These are phyloP conservation scores for Acanthosepion lycidas DNA, from an alignment of 2,888 invertebrate genomes.

Conservation along the genomic window DNA sequence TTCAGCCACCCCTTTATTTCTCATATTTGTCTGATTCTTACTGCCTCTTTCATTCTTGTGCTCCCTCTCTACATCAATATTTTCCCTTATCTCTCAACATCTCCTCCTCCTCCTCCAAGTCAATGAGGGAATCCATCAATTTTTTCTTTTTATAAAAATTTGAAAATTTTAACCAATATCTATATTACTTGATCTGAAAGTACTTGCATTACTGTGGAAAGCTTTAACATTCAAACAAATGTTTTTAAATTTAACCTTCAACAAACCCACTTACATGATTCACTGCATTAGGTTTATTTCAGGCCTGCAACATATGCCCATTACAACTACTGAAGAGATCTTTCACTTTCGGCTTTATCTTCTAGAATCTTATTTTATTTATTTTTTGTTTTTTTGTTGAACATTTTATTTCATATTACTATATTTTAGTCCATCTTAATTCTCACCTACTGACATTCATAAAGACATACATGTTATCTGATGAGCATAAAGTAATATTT, in stretches of 20 bases:
- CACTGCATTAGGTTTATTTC: not conserved
- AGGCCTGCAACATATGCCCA: not conserved
- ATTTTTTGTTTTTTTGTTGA: no score
- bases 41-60: no score
- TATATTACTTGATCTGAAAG: not conserved
- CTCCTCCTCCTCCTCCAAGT: not conserved
- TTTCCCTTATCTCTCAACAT: no score
- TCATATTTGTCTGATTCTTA: not conserved
- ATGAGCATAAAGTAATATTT: no score
- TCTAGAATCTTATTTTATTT: no score
- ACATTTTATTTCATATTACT: no score
- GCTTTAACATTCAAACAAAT: not conserved
- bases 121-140: not conserved
- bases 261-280: not conserved
- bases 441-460: no score
- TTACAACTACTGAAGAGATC: no score
- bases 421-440: no score
- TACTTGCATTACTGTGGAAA: not conserved
- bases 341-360: no score
- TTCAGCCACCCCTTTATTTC: not conserved
- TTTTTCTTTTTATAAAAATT: not conserved
- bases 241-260: not conserved
- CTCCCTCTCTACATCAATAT: no score
- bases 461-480: no score
- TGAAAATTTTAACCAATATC: not conserved